Base-by-base conservation (phyloP, 1,140 invertebrate genomes). In the Brachionus paranguensis region DNA sequence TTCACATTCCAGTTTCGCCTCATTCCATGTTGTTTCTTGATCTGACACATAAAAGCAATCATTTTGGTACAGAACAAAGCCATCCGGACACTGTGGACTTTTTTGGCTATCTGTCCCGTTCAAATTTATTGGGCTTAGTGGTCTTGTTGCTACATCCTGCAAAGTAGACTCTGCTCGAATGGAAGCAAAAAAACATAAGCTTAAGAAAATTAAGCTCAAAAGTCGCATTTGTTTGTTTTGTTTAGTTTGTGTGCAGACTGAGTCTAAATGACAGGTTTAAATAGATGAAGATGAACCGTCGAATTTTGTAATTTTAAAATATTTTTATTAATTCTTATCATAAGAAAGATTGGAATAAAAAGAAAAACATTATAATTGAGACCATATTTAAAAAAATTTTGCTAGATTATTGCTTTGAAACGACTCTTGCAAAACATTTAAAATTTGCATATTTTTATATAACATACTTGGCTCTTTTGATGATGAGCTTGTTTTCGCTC, bases 401-500 rank as follows among this genome's bases (percentile, higher is more conserved):
- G 53, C 53, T 20, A 2, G 17, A 20, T 60, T 60, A 7, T 20
- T 60, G 53, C 20, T 60, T 17, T 60, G 20, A 20, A 60, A 60
- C 8, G 20, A 5, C 53, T 60, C n/a, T 60, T 60, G 10, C 12
- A 14, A 33, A 37, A 68, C 65, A 68, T 68, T 12, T 33, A 11
- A 14, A 37, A 41, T 68, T 68, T 68, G 65, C 65, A 68, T 68
- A 33, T 68, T 68, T 33, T 29, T 68, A 12, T 68, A 33, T 20
- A 20, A 60, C 10, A 60, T 8, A 60, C 1, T 50, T 50, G 11
- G 47, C 47, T 53, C 47, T 60, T 60, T 60, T 60, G 53, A 60
- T 60, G 65, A 68, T 41, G 33, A 68, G 65, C 65, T 68, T 68
- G 41, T 68, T 68, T 68, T 68, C 53, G 53, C 20, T 60, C 53